Base-by-base conservation (phyloP, 1,140 invertebrate genomes). In the Drosophila subobscura region DNA sequence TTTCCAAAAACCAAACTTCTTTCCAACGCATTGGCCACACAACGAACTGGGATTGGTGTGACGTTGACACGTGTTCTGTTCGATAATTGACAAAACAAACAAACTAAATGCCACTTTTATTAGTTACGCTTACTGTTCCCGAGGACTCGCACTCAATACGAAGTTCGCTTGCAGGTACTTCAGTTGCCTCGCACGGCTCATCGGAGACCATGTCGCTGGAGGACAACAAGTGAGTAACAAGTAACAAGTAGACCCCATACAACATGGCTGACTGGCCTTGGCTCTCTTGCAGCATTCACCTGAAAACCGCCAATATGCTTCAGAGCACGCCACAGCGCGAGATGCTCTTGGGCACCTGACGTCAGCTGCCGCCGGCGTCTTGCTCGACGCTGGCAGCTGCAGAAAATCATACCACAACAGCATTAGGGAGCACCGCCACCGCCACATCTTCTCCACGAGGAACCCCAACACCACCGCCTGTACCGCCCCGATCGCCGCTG, bases 161-260 rank as follows among this genome's bases (percentile, higher is more conserved):
- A 90, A 91, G 90, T 91, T 91, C 90, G 86, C 90, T 91, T 91
- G 90, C 90, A 91, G 89, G 90, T 91, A 91, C 90, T 54, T 91
- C 90, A 72, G 90, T 91, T 81, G 90, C 90, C 79, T 91, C 90
- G 70, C 89, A 91, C 54, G 89, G 89, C 60, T 91, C 89, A 25
- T 91, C 90, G 72, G 90, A 91, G 52, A 91, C 90, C 47, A 91
- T 91, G 77, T 91, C 90, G 45, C 50, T 91, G 77, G 90, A 91
- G 73, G 90, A 91, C 75, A 91, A 91, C 89, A 91, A 91, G 90
- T 91, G 42, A 84, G 76, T 67, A 49, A 37, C 33, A 8, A 33
- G 29, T 33, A 22, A n/a, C 12, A 10, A 64, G 40, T 14, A 58
- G 14, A 20, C 5, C 1, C 4, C 8, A 27, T 14, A 42, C 25